Conservation (phyloP, 2,888 invertebrate genomes). For the Cataglyphis livida region DNA sequence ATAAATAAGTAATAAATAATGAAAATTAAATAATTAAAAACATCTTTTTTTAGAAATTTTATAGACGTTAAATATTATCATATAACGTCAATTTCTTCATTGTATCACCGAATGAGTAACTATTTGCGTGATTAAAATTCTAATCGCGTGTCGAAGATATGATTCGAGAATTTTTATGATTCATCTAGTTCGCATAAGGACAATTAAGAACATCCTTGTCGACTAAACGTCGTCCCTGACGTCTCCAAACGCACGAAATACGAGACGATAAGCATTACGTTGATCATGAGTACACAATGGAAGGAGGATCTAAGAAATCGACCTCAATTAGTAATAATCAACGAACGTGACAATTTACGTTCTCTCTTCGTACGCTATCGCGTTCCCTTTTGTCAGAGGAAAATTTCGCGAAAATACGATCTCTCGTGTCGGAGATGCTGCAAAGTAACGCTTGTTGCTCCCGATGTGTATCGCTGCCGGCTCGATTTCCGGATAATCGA, state of each 20-base stretch:
- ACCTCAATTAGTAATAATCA: constrained; percentile 73
- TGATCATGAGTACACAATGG: constrained; percentile 34
- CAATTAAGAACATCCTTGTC: neutral
- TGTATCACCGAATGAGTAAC: neutral
- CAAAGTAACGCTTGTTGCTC: constrained; percentile 11
- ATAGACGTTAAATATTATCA: constrained; percentile 2
- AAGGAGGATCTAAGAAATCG: constrained; percentile 63
- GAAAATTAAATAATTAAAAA: neutral
- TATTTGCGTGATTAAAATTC: neutral
- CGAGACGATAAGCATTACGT: neutral
- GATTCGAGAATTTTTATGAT: neutral
- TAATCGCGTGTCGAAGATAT: neutral
- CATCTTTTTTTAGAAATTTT: neutral
- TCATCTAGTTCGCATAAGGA: neutral
- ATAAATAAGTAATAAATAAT: too few species aligned
- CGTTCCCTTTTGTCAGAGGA: neutral
- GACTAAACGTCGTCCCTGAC: neutral
- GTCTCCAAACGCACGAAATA: neutral
- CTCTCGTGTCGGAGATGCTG: neutral
- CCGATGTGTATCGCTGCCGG: neutral
- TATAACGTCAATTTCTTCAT: constrained; percentile 20
- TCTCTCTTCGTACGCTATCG: neutral
- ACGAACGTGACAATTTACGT: constrained; percentile 69
- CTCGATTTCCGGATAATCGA: constrained; percentile 66
- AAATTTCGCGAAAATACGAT: constrained; percentile 5